Evolutionary conservation across 2,113 vertebrate species (phyloP), one percentile per base, ranked within the genome.

Genomic region (Psittacula cyanocephala): DNA sequence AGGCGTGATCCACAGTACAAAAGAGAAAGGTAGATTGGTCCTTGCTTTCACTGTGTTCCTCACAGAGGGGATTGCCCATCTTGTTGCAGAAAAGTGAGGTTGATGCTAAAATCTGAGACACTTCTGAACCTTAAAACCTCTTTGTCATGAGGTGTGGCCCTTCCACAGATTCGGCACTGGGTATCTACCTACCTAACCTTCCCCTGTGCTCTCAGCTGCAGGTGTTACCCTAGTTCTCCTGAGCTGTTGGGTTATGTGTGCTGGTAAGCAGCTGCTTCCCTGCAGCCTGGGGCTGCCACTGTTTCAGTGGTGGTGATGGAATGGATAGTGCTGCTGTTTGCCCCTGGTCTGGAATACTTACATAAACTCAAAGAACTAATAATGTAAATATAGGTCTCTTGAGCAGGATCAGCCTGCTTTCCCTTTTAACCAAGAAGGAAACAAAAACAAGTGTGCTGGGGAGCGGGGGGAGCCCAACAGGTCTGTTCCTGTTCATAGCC

Each of bases 381-480:
- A 57, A 65, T 44, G 44, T 71, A 85, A 81, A 75, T 44, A 52
- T 14, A 15, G 3, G 9, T 18, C 13, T 27, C 53, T 72, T 65
- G 20, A 81, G 47, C 6, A 50, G 33, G 62, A 68, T 84, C 27
- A 7, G 44, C n/a, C 65, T 81, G 18, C 31, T 84, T 41, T 88
- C 37, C 10, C 9, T 47, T 65, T 83, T 49, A 82, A 53, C 13
- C 18, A 67, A 53, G 27, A 60, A 47, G 67, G 37, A 63, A 81
- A 72, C 41, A 65, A 83, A 53, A 46, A 44, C 12, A 18, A n/a
- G 10, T 17, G 19, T 17, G 10, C 4, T 6, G 18, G 9, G 29
- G 17, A 13, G 6, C 3, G 0, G 13, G 23, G 8, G 5, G 5
- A 47, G 22, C 44, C 50, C 35, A 37, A 10, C 0, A 2, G n/a